phyloP scores from a whole-genome alignment of 1,140 invertebrate genomes.

The Cydia pomonella region DNA sequence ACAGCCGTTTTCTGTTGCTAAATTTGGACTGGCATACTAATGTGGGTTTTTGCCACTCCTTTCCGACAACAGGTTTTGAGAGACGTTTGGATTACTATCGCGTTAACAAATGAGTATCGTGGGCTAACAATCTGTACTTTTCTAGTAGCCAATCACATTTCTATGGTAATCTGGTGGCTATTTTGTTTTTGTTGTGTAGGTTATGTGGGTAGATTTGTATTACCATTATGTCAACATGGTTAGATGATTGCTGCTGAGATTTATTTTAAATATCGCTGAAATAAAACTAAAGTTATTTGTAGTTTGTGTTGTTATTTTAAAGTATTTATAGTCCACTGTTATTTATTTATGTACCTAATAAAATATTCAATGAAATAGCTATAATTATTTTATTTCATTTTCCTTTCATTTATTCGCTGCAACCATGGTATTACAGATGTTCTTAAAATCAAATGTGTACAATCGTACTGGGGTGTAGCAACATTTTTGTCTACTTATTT shows the following conservation, averaged over 20 bases:
- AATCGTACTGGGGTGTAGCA: too few relatives aligned
- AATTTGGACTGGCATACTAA: slow-evolving; percentile 50
- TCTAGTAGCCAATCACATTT: not conserved
- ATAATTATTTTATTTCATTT: too few relatives aligned
- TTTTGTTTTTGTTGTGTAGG: not conserved
- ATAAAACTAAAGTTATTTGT: not conserved
- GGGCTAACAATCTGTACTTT: not conserved
- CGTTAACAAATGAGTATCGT: not conserved
- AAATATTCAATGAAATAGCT: too few relatives aligned
- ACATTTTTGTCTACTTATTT: too few relatives aligned
- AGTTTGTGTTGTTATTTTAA: too few relatives aligned
- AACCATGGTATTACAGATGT: too few relatives aligned
- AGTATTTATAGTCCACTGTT: too few relatives aligned
- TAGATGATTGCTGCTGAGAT: not conserved
- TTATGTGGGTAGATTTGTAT: not conserved
- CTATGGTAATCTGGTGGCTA: not conserved
- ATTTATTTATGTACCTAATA: too few relatives aligned
- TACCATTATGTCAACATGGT: not conserved
- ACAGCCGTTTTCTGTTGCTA: slow-evolving; percentile 57
- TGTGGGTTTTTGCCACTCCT: slow-evolving; percentile 31
- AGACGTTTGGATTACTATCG: not conserved
- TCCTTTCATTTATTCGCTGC: too few relatives aligned
- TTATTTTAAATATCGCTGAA: not conserved
- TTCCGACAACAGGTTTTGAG: slow-evolving; percentile 8
- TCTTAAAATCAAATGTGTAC: too few relatives aligned